Evolutionary conservation across 64 coral and sea anemone genomes (phyloP), one percentile per base, ranked within the genome.

Genomic region (Montipora cactus): DNA sequence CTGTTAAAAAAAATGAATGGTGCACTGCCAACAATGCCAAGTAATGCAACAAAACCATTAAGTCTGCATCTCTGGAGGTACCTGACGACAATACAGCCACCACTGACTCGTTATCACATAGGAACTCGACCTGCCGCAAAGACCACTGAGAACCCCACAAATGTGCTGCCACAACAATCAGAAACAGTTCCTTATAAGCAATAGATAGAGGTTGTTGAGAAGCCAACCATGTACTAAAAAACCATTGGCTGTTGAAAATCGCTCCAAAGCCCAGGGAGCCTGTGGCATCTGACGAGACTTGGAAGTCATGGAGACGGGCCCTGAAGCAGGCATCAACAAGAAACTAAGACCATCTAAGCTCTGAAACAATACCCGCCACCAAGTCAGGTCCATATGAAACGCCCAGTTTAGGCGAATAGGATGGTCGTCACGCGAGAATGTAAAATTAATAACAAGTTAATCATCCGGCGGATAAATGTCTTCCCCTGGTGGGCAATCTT

Each of bases 381-480:
- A 92, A 7, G 77, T 44, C 13, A 92, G 72, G 70, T 92, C 90
- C 19, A 22, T 18, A 8, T 15, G 59, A 49, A 84, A 83, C 12
- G 59, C 80, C 6, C 25, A 0, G 47, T 92, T 92, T 9, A 91
- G n/a, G 1, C 78, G 64, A 22, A 91, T 91, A 45, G 90, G 80
- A 68, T 92, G 90, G 7, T 84, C 81, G 7, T 92, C 90, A 4
- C 53, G 51, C 25, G 50, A 1, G 80, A 92, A 92, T 12, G 73
- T 25, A 11, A 16, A 23, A 23, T 23, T 23, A 23, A 46, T 0
- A 92, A 80, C 5, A 76, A 13, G 25, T 83, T 51, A 59, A 83
- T 92, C 90, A 92, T 76, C 2, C 90, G n/a, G 1, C 90, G 67
- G 5, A 92, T 19, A 13, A 92, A 92, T 0, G 90, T 55, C 7